Percentiles rank a stretch among this genome's conserved stretches.
These are phyloP conservation scores for Halocynthia aurantium DNA, from an alignment of 23 tunicate genomes.

Conservation along the genomic window DNA sequence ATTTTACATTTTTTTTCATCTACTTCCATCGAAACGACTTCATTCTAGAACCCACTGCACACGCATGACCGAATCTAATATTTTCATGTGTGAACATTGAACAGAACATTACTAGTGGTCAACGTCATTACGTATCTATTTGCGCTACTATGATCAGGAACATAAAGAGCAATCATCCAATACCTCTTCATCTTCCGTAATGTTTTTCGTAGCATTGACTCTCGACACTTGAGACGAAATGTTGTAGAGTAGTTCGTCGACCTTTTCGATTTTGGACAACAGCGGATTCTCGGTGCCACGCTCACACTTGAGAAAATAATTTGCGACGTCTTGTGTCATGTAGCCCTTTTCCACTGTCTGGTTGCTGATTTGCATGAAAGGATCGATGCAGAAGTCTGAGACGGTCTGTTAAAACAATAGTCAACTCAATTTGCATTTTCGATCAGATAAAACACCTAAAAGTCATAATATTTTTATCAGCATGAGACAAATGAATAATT, in stretches of 20 bases:
- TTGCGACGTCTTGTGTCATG: conserved; percentile 36
- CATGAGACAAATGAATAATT: background rate
- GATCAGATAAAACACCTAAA: too few species aligned
- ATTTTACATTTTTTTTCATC: too few species aligned
- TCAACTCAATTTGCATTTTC: background rate
- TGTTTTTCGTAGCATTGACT: background rate
- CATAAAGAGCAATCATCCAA: background rate
- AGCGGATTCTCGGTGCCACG: conserved; percentile 4
- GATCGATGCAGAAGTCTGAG: conserved; percentile 69
- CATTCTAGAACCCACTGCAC: too few species aligned
- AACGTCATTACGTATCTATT: too few species aligned
- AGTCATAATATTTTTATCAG: background rate
- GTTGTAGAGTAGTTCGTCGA: background rate
- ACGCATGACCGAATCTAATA: too few species aligned
- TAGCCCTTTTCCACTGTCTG: conserved; percentile 40
- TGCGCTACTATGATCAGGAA: too few species aligned
- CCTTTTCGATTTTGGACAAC: conserved; percentile 1
- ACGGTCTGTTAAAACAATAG: conserved; percentile 29
- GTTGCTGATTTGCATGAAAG: conserved; percentile 31
- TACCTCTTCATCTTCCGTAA: background rate
- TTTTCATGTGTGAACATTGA: too few species aligned
- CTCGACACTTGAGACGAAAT: background rate
- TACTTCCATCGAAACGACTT: too few species aligned
- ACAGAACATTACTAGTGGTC: too few species aligned
- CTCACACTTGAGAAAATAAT: conserved; percentile 49